Base-by-base conservation (phyloP, 2,113 vertebrate genomes). In the Cygnus buccinator region DNA sequence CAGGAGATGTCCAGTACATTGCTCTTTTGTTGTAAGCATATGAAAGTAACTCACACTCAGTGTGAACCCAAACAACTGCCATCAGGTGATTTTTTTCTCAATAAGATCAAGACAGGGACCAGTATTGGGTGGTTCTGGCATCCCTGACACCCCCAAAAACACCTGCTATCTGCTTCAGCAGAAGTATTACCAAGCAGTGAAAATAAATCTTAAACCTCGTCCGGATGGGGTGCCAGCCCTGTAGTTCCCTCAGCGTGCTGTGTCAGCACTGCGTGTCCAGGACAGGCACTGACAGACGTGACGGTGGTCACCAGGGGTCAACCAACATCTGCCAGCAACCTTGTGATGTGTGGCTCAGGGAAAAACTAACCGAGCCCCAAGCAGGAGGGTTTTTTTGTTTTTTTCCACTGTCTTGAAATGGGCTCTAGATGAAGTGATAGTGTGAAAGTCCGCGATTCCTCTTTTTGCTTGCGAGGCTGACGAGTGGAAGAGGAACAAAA, bases 401-500 rank as follows among this genome's bases (percentile, higher is more conserved):
- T 71, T 76, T 67, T 15, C 84, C 81, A 68, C 77, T 65, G 58
- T 18, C 71, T 89, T 25, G 37, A 67, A 90, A 77, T 4, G 26
- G 62, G 55, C 37, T 74, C 80, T n/a, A 57, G 44, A 61, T 31
- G 61, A 72, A 93, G 74, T 28, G 58, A 31, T 2, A 55, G 29
- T 3, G 41, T 80, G 55, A 85, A 91, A 93, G 31, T n/a, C 88
- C 66, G 17, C 1, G 0, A 90, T 87, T 95, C 87, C 90, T 86
- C 88, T 95, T 97, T 92, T 74, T n/a, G 52, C 55, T 46, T 62
- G 76, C 48, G 28, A 29, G 17, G 50, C 10, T 77, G 75, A 23
- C 0, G 4, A 77, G 72, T 89, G 88, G 83, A 94, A 95, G 95
- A 87, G 93, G 91, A 95, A 96, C 90, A 95, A 84, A 86, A 72